phyloP scores from a whole-genome alignment of 2,888 invertebrate species.

The Stenodera caucasica region DNA sequence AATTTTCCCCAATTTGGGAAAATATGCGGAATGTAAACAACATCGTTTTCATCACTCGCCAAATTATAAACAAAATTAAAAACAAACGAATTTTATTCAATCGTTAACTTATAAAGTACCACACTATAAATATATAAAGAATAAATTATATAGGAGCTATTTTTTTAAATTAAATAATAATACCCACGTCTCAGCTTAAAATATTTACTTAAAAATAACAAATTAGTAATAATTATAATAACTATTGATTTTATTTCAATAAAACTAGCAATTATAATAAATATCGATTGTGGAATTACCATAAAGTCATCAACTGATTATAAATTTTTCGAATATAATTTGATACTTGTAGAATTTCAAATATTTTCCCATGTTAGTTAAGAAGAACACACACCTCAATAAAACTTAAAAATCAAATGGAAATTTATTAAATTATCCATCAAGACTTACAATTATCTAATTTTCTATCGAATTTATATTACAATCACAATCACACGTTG shows the following conservation, averaged over 20 bases:
- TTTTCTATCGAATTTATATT: not conserved
- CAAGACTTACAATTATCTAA: not conserved
- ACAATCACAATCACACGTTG: too few species aligned
- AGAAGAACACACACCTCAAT: too few species aligned
- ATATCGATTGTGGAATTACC: conserved; percentile 6
- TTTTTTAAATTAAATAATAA: too few species aligned
- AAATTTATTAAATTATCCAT: not conserved
- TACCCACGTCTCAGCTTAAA: too few species aligned
- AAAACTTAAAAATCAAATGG: not conserved
- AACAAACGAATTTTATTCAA: too few species aligned
- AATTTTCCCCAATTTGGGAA: too few species aligned
- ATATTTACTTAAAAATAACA: not conserved
- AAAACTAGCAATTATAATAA: conserved; percentile 7
- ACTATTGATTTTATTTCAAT: conserved; percentile 7
- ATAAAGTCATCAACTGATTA: conserved; percentile 6
- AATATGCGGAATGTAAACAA: too few species aligned
- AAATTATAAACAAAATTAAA: too few species aligned
- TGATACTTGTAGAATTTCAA: not conserved
- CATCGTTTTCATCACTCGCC: too few species aligned
- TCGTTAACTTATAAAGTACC: too few species aligned
- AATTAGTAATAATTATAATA: not conserved
- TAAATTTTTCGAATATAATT: not conserved
- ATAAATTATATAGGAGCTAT: too few species aligned
- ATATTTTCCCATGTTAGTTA: not conserved
- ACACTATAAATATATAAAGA: too few species aligned